Conservation (phyloP, 2,113 vertebrate genomes). For the Phalacrocorax carbo region DNA sequence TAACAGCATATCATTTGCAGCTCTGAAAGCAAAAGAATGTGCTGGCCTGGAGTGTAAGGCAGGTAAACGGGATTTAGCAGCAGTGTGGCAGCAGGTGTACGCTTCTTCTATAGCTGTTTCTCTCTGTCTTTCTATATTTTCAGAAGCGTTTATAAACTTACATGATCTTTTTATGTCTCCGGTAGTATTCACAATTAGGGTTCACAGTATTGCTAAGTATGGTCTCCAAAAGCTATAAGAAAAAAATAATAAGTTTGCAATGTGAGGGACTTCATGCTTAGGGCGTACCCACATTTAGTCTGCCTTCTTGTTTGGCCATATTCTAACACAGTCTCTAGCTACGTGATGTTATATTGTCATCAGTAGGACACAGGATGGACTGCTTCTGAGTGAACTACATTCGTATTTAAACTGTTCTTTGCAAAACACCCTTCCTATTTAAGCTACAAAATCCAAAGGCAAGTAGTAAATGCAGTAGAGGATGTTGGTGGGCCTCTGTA, state of each 20-base stretch:
- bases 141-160: background rate
- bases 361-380: background rate
- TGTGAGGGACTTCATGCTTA: background rate
- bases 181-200: background rate
- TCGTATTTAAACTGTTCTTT: background rate
- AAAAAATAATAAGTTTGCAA: background rate
- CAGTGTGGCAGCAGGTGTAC: background rate
- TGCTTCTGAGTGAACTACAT: background rate
- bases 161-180: background rate
- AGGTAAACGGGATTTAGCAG: background rate
- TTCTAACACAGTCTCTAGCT: background rate
- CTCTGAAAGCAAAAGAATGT: background rate
- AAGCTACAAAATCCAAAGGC: background rate
- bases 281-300: background rate
- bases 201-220: background rate
- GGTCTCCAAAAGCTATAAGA: background rate
- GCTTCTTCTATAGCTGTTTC: background rate
- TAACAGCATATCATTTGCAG: background rate
- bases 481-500: background rate
- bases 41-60: background rate
- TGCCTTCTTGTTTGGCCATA: background rate
- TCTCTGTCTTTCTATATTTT: background rate
- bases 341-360: background rate
- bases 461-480: background rate
- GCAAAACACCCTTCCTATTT: background rate